A percentile compares a stretch with the other conserved stretches of the same genome.
phyloP scores from a whole-genome alignment of 2,888 invertebrate species.

The Caenorhabditis doughertyi region DNA sequence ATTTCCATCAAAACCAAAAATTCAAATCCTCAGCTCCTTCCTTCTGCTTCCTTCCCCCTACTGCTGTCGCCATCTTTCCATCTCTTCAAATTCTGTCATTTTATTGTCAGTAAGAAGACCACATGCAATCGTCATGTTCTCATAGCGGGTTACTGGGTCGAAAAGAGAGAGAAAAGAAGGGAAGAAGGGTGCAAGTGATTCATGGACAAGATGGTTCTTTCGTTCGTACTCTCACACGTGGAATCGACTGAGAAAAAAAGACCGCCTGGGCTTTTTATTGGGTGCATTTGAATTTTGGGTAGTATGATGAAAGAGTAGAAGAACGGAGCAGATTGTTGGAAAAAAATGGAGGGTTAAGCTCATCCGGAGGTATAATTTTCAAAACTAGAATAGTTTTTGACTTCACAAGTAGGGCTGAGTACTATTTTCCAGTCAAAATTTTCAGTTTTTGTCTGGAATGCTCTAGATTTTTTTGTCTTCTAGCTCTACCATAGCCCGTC shows the following conservation, averaged over 20 bases:
- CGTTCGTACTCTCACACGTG: constrained; percentile 11
- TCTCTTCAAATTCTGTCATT: constrained; percentile 22
- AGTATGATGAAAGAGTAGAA: background rate
- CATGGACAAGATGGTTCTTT: constrained; percentile 49
- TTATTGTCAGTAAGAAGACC: constrained; percentile 22
- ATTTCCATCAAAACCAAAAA: background rate
- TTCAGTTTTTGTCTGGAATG: no score
- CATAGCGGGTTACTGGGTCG: constrained; percentile 62
- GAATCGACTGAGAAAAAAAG: constrained; percentile 8
- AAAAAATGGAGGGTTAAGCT: no score
- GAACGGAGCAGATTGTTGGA: no score
- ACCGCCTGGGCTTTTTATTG: constrained; percentile 6
- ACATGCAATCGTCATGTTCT: constrained; percentile 62
- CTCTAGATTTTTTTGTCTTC: no score
- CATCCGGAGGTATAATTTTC: no score
- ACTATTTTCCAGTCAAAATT: no score
- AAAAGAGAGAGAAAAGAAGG: background rate
- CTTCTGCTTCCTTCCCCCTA: background rate
- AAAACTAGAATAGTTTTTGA: no score
- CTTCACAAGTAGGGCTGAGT: no score
- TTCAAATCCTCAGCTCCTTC: constrained; percentile 1
- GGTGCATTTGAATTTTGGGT: constrained; percentile 33
- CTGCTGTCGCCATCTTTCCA: constrained; percentile 7
- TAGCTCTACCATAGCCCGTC: no score
- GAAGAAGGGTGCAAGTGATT: constrained; percentile 37